A percentile compares a stretch with the other conserved stretches of the same genome.
These are phyloP conservation scores for Xestia sexstrigata DNA, from an alignment of 2,888 invertebrate genomes.

Conservation along the genomic window DNA sequence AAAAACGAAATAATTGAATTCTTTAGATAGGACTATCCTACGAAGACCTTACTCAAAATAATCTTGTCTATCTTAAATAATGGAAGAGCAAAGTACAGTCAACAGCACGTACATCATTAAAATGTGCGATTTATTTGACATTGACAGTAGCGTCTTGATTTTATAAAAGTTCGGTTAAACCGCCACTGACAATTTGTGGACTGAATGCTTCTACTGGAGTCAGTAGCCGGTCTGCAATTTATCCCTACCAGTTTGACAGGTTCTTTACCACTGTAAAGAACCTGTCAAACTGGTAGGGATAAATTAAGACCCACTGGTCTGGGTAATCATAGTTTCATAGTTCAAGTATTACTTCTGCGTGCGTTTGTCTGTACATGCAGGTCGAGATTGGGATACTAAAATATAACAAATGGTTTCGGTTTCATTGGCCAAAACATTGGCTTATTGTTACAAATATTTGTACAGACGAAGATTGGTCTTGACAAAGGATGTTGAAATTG, in stretches of 20 bases:
- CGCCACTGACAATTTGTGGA: background rate
- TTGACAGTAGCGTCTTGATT: background rate
- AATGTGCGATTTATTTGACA: background rate
- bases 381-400: background rate
- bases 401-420: constrained; percentile 27
- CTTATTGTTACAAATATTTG: constrained; percentile 17
- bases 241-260: background rate
- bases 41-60: constrained; percentile 15
- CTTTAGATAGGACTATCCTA: background rate
- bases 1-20: constrained; percentile 34
- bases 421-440: constrained; percentile 21
- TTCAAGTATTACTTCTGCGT: background rate
- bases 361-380: constrained; percentile 5
- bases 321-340: too few species aligned
- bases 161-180: background rate
- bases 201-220: background rate
- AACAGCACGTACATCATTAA: background rate
- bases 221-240: background rate
- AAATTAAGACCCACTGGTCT: too few species aligned
- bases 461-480: background rate
- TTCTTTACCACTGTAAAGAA: too few species aligned
- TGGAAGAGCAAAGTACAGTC: constrained; percentile 11
- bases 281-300: too few species aligned
- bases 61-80: constrained; percentile 37
- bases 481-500: constrained; percentile 23